Conservation (phyloP, 2,113 vertebrate species). For the Tricholaema leucomelas region DNA sequence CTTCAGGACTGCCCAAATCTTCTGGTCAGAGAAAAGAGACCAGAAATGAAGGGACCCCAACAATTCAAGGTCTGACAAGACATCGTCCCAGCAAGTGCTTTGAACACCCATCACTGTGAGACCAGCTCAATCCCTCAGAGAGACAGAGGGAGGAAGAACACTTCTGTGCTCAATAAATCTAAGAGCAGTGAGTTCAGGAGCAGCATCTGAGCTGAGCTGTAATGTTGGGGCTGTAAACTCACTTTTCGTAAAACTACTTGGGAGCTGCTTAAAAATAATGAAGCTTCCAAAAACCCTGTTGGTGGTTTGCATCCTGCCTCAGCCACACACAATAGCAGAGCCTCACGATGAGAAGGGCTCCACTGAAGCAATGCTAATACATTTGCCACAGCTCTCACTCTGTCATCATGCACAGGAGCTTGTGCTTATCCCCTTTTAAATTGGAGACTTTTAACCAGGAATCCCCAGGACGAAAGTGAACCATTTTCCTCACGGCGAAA, state of each 20-base stretch:
- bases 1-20: neutral
- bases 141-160: neutral
- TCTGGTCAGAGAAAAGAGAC: neutral
- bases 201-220: slow-evolving; percentile 33
- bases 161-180: slow-evolving; percentile 9
- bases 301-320: slow-evolving; percentile 87
- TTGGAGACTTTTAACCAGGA: slow-evolving; percentile 82
- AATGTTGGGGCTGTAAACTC: slow-evolving; percentile 31
- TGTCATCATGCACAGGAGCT: slow-evolving; percentile 82
- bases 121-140: neutral
- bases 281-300: slow-evolving; percentile 76
- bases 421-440: slow-evolving; percentile 81
- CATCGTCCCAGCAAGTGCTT: neutral
- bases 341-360: slow-evolving; percentile 87
- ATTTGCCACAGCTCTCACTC: slow-evolving; percentile 84
- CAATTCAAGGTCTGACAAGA: neutral
- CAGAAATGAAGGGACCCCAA: neutral
- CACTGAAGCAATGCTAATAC: slow-evolving; percentile 93
- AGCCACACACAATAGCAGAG: slow-evolving; percentile 86
- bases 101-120: neutral
- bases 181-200: neutral
- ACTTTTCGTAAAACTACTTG: slow-evolving; percentile 62
- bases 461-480: slow-evolving; percentile 83
- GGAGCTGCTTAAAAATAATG: slow-evolving; percentile 56
- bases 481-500: slow-evolving; percentile 85